Percentiles rank a stretch among this genome's conserved stretches.
phyloP scores from a whole-genome alignment of 2,113 vertebrate genomes.

The Mus pahari region DNA sequence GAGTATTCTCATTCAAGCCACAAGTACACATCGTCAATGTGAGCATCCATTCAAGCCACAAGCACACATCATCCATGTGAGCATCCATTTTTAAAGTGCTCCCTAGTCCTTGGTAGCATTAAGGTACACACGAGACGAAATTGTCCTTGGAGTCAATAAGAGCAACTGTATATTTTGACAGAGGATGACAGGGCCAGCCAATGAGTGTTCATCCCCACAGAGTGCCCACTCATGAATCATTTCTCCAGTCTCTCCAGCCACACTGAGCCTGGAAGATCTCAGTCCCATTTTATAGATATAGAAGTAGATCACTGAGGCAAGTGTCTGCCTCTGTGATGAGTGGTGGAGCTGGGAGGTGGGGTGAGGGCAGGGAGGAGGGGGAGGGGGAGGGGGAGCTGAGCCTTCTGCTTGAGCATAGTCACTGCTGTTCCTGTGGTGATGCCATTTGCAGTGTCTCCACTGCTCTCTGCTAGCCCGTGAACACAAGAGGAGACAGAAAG shows the following conservation, averaged over 20 bases:
- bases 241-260: not conserved
- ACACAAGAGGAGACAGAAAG: not conserved
- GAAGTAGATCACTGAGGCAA: not conserved
- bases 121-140: not conserved
- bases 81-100: not conserved
- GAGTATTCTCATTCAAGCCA: not conserved
- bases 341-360: not conserved
- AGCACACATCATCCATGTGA: too few species aligned
- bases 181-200: not conserved
- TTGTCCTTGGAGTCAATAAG: not conserved
- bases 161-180: not conserved
- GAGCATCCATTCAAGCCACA: not conserved
- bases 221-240: not conserved
- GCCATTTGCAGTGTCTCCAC: not conserved
- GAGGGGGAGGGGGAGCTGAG: not conserved
- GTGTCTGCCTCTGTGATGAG: too few species aligned
- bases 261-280: not conserved
- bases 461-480: not conserved
- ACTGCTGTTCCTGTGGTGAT: not conserved
- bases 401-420: not conserved
- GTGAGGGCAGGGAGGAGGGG: too few species aligned
- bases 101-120: not conserved
- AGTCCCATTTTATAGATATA: not conserved
- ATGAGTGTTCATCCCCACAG: rapidly evolving
- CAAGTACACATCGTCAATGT: too few species aligned